A percentile compares a stretch with the other conserved stretches of the same genome.
Conservation (phyloP, 2,888 invertebrate species). For the Eulithis testata region DNA sequence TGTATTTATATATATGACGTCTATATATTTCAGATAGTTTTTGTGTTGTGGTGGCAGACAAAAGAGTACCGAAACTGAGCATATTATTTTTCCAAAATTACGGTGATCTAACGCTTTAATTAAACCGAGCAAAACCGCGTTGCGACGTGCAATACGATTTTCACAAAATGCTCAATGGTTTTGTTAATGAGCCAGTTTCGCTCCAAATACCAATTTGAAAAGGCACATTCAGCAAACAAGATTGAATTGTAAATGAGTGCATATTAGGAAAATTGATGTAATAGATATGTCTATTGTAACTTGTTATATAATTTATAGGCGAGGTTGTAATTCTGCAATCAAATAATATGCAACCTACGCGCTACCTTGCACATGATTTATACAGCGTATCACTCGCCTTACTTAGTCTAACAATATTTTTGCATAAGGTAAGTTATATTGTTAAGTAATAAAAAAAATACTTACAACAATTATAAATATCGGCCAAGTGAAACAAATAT, state of each 20-base stretch:
- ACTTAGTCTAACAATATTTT: not conserved
- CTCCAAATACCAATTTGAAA: slow-evolving; percentile 51
- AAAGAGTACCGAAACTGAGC: not conserved
- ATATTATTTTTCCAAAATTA: slow-evolving; percentile 5
- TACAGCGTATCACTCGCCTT: not conserved
- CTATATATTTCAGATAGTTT: no score
- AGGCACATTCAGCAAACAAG: slow-evolving; percentile 45
- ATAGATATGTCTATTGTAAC: slow-evolving; percentile 45
- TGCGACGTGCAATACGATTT: slow-evolving; percentile 12
- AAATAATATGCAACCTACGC: slow-evolving; percentile 19
- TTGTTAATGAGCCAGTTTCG: slow-evolving; percentile 50
- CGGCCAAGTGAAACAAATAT: no score
- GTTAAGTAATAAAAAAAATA: no score
- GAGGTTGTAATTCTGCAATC: slow-evolving; percentile 27
- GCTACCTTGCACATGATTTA: slow-evolving; percentile 11
- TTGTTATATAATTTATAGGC: slow-evolving; percentile 37
- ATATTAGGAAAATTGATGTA: slow-evolving; percentile 45
- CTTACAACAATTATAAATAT: no score
- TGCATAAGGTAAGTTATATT: no score
- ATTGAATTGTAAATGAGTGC: slow-evolving; percentile 48
- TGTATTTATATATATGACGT: no score
- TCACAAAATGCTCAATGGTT: slow-evolving; percentile 32
- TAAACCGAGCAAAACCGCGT: slow-evolving; percentile 19
- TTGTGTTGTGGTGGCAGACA: no score
- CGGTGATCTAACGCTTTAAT: slow-evolving; percentile 16